Conservation (phyloP, 2,113 vertebrate genomes). For the Melospiza melodia region DNA sequence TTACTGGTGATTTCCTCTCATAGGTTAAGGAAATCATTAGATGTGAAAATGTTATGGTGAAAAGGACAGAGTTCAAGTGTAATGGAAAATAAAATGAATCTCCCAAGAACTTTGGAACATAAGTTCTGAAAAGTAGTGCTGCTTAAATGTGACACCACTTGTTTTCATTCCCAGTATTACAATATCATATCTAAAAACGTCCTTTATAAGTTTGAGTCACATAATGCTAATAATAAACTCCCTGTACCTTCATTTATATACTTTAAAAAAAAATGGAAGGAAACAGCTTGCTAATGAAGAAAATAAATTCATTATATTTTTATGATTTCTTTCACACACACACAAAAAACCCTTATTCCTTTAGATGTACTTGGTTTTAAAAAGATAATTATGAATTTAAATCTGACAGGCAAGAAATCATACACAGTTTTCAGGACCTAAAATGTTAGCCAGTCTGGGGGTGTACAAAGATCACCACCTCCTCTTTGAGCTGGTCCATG, state of each 20-base stretch:
- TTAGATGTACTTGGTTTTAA: not conserved
- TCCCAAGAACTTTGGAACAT: not conserved
- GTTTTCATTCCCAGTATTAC: not conserved
- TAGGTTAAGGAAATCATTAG: not conserved
- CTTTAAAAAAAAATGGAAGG: not conserved
- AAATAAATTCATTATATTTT: not conserved
- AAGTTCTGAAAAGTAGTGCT: not conserved
- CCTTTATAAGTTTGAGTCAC: not conserved
- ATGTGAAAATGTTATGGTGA: not conserved
- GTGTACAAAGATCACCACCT: rapidly evolving
- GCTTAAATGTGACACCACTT: not conserved
- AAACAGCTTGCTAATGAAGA: not conserved
- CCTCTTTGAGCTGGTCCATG: too few species aligned
- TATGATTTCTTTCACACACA: not conserved
- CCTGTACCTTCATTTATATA: not conserved
- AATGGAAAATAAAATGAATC: not conserved
- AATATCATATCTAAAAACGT: not conserved
- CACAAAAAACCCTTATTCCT: not conserved
- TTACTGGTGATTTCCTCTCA: not conserved
- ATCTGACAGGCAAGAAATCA: not conserved
- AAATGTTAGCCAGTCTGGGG: not conserved
- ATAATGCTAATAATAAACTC: not conserved
- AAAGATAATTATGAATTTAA: not conserved
- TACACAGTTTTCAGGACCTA: not conserved
- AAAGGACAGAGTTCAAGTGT: not conserved